phyloP scores from a whole-genome alignment of 2,797 vertebrate species.

The Syngnathus acus region DNA sequence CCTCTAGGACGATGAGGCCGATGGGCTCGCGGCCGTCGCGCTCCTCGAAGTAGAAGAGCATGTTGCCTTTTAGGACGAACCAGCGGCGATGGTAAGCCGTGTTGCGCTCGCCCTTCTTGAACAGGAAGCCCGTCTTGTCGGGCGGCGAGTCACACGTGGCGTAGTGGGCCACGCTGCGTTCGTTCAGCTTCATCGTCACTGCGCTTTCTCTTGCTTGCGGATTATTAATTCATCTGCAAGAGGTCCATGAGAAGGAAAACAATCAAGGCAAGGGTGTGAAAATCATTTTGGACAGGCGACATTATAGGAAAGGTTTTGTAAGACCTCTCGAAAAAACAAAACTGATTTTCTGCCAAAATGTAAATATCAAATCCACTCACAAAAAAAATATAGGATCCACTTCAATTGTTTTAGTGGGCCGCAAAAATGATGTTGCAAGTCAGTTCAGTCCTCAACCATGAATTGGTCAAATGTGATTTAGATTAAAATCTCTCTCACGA shows the following conservation, averaged over 20 bases:
- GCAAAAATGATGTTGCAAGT: neutral
- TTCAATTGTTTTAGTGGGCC: neutral
- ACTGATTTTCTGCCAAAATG: neutral
- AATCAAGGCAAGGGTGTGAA: neutral
- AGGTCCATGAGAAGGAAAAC: slow-evolving; percentile 5
- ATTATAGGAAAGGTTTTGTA: neutral
- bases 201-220: slow-evolving; percentile 19
- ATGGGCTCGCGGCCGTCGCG: slow-evolving; percentile 83
- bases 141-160: slow-evolving; percentile 88
- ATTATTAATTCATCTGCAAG: slow-evolving; percentile 31
- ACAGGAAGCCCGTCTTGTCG: slow-evolving; percentile 87
- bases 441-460: neutral
- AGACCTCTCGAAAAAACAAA: neutral
- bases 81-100: slow-evolving; percentile 89
- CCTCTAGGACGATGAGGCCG: slow-evolving; percentile 90
- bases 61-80: slow-evolving; percentile 95
- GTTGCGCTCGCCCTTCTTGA: slow-evolving; percentile 89
- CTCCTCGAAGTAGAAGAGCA: slow-evolving; percentile 99
- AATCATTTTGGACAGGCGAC: neutral
- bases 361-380: neutral
- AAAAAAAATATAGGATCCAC: neutral
- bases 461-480: neutral
- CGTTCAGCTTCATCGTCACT: slow-evolving; percentile 89
- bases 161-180: slow-evolving; percentile 87
- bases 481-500: slow-evolving; percentile 2